Conservation (phyloP, 1,140 invertebrate species). For the Orius insidiosus region DNA sequence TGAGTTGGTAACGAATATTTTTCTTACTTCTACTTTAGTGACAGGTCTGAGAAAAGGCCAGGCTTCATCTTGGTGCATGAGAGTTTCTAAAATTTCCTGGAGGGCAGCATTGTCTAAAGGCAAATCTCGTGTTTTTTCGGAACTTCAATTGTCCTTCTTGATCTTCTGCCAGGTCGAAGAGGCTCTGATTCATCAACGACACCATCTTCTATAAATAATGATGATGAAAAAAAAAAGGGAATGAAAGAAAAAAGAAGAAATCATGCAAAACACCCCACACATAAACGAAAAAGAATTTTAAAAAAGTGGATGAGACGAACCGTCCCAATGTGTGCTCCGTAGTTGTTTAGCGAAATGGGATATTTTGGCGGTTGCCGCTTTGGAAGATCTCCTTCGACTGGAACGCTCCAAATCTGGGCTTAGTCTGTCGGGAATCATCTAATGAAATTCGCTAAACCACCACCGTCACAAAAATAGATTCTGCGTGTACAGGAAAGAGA, state of each 20-base stretch:
- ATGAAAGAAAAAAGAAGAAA: constrained; percentile 2
- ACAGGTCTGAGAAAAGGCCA: constrained; percentile 88
- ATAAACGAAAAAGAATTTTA: too few species aligned
- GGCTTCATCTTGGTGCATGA: constrained; percentile 64
- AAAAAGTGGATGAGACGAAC: constrained; percentile 6
- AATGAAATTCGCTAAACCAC: too few species aligned
- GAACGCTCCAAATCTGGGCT: constrained; percentile 17
- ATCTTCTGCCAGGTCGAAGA: constrained; percentile 23
- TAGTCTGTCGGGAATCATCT: constrained; percentile 2
- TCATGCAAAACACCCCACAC: neutral
- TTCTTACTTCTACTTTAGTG: constrained; percentile 48
- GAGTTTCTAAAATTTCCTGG: constrained; percentile 54
- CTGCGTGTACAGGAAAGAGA: too few species aligned
- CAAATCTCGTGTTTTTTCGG: constrained; percentile 23
- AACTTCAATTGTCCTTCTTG: constrained; percentile 20
- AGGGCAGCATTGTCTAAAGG: constrained; percentile 42
- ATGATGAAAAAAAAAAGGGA: too few species aligned
- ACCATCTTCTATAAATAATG: constrained; percentile 3
- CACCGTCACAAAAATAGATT: too few species aligned
- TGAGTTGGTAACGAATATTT: too few species aligned
- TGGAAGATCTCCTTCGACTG: constrained; percentile 24
- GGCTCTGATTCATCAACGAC: constrained; percentile 2
- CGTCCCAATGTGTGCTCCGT: constrained; percentile 25
- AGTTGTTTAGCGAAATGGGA: constrained; percentile 28
- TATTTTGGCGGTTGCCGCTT: constrained; percentile 26